A percentile compares a stretch with the other conserved stretches of the same genome.
These are phyloP conservation scores for Eudasyphora cyanicolor DNA, from an alignment of 2,888 invertebrate species.

Conservation along the genomic window DNA sequence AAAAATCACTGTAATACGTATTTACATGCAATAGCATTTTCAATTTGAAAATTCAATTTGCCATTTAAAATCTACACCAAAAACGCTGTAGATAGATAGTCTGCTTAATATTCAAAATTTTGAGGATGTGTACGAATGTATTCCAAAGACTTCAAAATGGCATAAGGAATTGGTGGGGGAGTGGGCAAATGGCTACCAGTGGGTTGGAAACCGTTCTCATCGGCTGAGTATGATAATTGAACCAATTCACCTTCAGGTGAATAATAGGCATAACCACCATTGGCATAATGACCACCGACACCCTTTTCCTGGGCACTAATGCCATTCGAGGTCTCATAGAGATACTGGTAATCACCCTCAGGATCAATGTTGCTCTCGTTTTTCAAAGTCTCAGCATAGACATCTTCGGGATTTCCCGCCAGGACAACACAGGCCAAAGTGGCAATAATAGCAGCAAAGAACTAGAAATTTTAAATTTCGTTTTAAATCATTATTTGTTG, in stretches of 20 bases:
- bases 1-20: too few relatives aligned
- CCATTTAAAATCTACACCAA: too few relatives aligned
- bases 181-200: slow-evolving; percentile 73
- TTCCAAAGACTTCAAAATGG: too few relatives aligned
- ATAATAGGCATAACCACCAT: slow-evolving; percentile 70
- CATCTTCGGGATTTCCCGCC: slow-evolving; percentile 65
- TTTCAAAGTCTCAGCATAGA: slow-evolving; percentile 63
- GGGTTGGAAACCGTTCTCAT: too few relatives aligned
- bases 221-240: slow-evolving; percentile 72
- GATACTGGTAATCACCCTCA: slow-evolving; percentile 79
- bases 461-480: too few relatives aligned
- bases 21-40: too few relatives aligned
- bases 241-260: slow-evolving; percentile 75
- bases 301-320: slow-evolving; percentile 82
- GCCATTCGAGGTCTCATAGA: slow-evolving; percentile 83
- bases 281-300: slow-evolving; percentile 80
- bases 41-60: too few relatives aligned
- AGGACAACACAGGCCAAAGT: slow-evolving; percentile 65
- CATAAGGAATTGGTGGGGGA: slow-evolving; percentile 75
- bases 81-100: too few relatives aligned
- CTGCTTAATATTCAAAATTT: too few relatives aligned
- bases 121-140: slow-evolving; percentile 73
- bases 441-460: slow-evolving; percentile 25
- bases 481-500: too few relatives aligned
- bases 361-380: slow-evolving; percentile 66